Evolutionary conservation across 2,797 vertebrate species (phyloP), one percentile per base, ranked within the genome.

Genomic region (Brotula barbata): DNA sequence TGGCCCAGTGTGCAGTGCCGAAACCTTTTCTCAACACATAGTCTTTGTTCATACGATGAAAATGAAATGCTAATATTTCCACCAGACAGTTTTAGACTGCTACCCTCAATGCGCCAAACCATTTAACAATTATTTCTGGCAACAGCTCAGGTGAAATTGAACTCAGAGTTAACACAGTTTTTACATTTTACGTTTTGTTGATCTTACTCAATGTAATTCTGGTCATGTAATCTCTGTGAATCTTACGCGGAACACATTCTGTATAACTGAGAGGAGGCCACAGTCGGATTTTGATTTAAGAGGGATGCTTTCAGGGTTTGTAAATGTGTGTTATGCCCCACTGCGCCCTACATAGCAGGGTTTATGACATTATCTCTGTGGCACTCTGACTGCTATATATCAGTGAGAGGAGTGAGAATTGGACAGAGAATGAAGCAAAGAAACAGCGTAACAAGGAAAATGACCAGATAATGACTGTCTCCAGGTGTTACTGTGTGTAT

Each of bases 361-460:
- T 65, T 63, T 59, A 71, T 46, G 50, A 59, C 40, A 58, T 66
- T 49, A 42, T 52, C 65, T 59, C 51, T 44, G 21, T 42, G 21
- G 62, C 42, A 64, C 7, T 2, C 25, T 15, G 28, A 39, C 39
- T 43, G 51, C 22, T 56, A 28, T 74, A 64, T 66, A 73, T 62
- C 40, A 34, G 22, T 1, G 11, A 15, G 12, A 41, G 16, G 5
- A n/a, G n/a, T 19, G 20, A 58, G 15, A n/a, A 42, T 21, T 22
- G 8, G 21, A 53, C 13, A 40, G 17, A 23, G 36, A 25, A 40
- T 14, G 56, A 62, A 45, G 22, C 23, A 20, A 20, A 21, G 21
- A n/a, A n/a, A n/a, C n/a, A n/a, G n/a, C n/a, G n/a, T n/a, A n/a
- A n/a, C n/a, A n/a, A n/a, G n/a, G n/a, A n/a, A n/a, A n/a, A n/a